Percentiles rank a stretch among this genome's conserved stretches.
Evolutionary conservation across 2,113 vertebrate genomes (phyloP).

Genomic region (Andinoacara biseriatus): DNA sequence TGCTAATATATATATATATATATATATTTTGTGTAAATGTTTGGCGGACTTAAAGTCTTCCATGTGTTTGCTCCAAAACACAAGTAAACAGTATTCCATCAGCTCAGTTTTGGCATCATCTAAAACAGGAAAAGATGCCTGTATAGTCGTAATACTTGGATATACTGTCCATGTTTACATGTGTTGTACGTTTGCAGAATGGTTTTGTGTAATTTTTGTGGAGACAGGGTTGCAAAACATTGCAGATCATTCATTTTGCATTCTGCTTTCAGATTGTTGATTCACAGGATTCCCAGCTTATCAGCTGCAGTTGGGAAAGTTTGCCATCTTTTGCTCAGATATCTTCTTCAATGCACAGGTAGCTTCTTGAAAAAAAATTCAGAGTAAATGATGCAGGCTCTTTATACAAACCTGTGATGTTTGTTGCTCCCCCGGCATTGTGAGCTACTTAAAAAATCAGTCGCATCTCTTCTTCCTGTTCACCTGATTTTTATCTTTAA

Average conservation of each 20-base stretch:
- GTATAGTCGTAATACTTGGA: not conserved
- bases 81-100: not conserved
- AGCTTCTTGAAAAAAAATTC: not conserved
- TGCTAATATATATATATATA: too few relatives aligned
- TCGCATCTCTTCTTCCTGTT: not conserved
- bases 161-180: not conserved
- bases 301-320: not conserved
- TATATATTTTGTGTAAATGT: too few relatives aligned
- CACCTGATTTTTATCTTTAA: not conserved
- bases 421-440: not conserved
- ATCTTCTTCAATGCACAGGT: not conserved
- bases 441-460: not conserved
- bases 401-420: not conserved
- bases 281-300: not conserved
- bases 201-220: not conserved
- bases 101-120: not conserved
- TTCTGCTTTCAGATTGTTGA: not conserved
- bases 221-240: not conserved
- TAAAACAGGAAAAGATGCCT: not conserved
- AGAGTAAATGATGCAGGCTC: not conserved
- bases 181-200: not conserved
- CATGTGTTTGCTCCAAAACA: not conserved
- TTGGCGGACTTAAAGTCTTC: not conserved
- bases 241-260: too few relatives aligned
- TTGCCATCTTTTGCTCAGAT: not conserved